Evolutionary conservation across 2,888 invertebrate genomes (phyloP).

Genomic region (Microplitis manilae): DNA sequence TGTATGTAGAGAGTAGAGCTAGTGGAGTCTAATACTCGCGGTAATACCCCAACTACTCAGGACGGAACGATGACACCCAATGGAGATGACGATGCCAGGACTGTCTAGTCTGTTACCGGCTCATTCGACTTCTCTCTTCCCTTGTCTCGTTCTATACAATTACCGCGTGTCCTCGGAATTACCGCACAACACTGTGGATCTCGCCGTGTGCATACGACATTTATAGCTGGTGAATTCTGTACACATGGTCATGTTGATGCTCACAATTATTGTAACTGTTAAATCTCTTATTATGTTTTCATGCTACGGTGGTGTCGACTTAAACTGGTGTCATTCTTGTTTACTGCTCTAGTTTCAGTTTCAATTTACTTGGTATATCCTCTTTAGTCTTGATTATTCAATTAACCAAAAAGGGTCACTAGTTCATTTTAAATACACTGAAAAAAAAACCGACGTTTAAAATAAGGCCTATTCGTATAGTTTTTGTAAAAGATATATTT

Average conservation of each 20-base stretch:
- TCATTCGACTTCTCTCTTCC: conserved; percentile 19
- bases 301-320: too few relatives aligned
- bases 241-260: conserved; percentile 51
- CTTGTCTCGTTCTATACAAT: conserved; percentile 19
- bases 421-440: too few relatives aligned
- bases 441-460: too few relatives aligned
- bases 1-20: conserved; percentile 9
- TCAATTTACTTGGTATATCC: too few relatives aligned
- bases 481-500: too few relatives aligned
- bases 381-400: too few relatives aligned
- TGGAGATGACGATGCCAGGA: conserved; percentile 33
- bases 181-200: conserved; percentile 19
- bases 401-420: too few relatives aligned
- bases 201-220: conserved; percentile 55
- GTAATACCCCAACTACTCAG: conserved; percentile 14
- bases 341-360: too few relatives aligned
- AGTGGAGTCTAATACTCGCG: not conserved
- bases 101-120: conserved; percentile 5
- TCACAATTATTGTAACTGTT: not conserved
- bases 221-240: conserved; percentile 54
- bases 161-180: conserved; percentile 24
- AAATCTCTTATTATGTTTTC: too few relatives aligned
- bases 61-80: conserved; percentile 3
- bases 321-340: too few relatives aligned
- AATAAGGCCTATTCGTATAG: too few relatives aligned